These are phyloP conservation scores for Vanacampus margaritifer DNA, from an alignment of 2,113 vertebrate species.

Conservation along the genomic window DNA sequence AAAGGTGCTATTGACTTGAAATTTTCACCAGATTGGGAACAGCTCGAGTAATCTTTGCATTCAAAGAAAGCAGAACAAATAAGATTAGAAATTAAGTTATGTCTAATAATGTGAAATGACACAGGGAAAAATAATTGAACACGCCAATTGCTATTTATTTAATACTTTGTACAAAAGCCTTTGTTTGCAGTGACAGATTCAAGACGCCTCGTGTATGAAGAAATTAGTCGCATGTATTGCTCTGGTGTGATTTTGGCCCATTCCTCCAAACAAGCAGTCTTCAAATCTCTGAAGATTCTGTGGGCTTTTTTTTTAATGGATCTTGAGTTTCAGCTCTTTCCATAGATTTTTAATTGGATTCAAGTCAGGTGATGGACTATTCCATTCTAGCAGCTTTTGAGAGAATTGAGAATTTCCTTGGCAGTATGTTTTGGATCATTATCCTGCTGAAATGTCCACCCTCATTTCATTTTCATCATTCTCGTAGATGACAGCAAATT, in stretches of 20 bases:
- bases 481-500: neutral
- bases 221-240: neutral
- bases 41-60: neutral
- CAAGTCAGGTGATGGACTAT: neutral
- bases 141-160: neutral
- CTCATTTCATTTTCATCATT: neutral
- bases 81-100: neutral
- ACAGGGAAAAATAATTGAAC: neutral
- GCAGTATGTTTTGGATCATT: too few relatives aligned
- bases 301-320: too few relatives aligned
- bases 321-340: too few relatives aligned
- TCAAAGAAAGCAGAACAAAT: neutral
- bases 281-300: too few relatives aligned
- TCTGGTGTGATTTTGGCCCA: too few relatives aligned
- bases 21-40: neutral
- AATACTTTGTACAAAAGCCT: neutral
- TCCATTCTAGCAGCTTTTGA: neutral
- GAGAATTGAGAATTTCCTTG: neutral
- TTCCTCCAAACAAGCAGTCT: too few relatives aligned
- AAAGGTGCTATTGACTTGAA: conserved; percentile 2
- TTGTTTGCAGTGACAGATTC: neutral
- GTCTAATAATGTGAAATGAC: neutral
- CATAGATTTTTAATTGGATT: neutral
- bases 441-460: neutral
- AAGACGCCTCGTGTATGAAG: neutral